Percentiles rank a stretch among this genome's conserved stretches.
Conservation (phyloP, 2,888 invertebrate species). For the Rugalucina vietnamica region DNA sequence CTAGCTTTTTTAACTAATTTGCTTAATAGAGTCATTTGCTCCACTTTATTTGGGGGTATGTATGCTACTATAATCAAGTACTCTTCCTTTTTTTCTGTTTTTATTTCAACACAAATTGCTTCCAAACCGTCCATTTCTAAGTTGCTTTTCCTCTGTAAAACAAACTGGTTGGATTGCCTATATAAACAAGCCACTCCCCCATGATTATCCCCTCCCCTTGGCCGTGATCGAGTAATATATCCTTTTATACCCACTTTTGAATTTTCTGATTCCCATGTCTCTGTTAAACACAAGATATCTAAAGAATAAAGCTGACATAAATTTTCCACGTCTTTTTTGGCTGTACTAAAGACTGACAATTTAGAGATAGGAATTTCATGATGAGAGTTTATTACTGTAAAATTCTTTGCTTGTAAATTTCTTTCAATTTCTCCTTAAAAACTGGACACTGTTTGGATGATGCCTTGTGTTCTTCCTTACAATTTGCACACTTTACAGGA, state of each 20-base stretch:
- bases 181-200: background rate
- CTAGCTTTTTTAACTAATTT: background rate
- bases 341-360: background rate
- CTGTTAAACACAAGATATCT: background rate
- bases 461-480: constrained; percentile 12
- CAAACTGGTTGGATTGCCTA: background rate
- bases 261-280: background rate
- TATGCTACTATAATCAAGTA: background rate
- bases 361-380: background rate
- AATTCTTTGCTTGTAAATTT: background rate
- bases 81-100: background rate
- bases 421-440: constrained; percentile 21
- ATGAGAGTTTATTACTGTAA: background rate
- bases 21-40: background rate
- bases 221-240: no score
- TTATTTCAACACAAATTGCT: constrained; percentile 2
- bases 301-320: background rate
- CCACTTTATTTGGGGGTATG: background rate
- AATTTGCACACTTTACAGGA: background rate
- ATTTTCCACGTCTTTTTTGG: background rate
- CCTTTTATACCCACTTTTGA: background rate
- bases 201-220: no score
- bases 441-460: constrained; percentile 8
- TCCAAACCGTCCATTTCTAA: constrained; percentile 1
- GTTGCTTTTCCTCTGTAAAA: background rate